These are phyloP conservation scores for Tholera decimalis DNA, from an alignment of 2,888 invertebrate species.

Conservation along the genomic window DNA sequence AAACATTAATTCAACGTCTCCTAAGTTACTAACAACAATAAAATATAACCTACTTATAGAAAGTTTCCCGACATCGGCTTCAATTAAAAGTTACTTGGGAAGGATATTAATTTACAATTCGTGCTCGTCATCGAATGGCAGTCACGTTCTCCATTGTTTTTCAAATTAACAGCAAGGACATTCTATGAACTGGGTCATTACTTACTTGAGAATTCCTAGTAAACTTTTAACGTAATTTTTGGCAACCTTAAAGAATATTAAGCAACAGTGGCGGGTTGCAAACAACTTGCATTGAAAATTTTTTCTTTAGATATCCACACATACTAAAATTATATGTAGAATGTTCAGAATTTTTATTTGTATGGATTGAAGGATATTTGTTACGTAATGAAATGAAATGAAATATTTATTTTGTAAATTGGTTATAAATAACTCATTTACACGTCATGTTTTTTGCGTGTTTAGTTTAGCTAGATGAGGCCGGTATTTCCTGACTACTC, in stretches of 20 bases:
- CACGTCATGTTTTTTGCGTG: too few relatives aligned
- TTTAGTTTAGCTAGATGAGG: too few relatives aligned
- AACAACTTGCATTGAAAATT: too few relatives aligned
- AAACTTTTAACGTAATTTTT: constrained; percentile 20
- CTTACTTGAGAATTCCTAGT: not conserved
- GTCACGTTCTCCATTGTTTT: constrained; percentile 66
- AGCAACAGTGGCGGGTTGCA: too few relatives aligned
- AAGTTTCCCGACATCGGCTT: constrained; percentile 22
- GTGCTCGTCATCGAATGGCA: constrained; percentile 38
- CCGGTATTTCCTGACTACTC: too few relatives aligned
- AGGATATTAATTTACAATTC: constrained; percentile 57
- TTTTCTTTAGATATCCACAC: too few relatives aligned
- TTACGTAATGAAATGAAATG: too few relatives aligned
- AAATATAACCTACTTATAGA: not conserved
- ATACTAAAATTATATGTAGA: too few relatives aligned
- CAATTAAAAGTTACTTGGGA: constrained; percentile 59
- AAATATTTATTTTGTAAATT: too few relatives aligned
- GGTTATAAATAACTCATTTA: too few relatives aligned
- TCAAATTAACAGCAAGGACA: constrained; percentile 32
- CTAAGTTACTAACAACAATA: not conserved
- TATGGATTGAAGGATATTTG: too few relatives aligned
- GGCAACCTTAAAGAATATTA: not conserved
- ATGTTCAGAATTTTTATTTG: too few relatives aligned
- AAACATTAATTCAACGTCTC: not conserved
- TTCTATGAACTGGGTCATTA: constrained; percentile 26